Conservation (phyloP, 2,888 invertebrate species). For the Mesochorus sp. region DNA sequence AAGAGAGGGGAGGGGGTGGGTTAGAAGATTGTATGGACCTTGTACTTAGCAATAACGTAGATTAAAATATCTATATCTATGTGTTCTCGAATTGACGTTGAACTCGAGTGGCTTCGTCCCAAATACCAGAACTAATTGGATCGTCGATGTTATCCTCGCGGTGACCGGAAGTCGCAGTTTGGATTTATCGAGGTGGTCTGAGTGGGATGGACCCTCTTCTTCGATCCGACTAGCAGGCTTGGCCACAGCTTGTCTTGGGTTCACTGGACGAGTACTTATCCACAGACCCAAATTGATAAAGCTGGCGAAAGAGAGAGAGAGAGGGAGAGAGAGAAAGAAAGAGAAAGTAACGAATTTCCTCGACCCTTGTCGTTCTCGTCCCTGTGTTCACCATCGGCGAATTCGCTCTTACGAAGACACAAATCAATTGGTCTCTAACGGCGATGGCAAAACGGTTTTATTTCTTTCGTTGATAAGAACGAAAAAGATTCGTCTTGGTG, state of each 20-base stretch:
- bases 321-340: not conserved
- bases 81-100: not conserved
- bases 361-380: conserved; percentile 9
- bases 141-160: conserved; percentile 52
- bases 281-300: conserved; percentile 3
- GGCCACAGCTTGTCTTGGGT: conserved; percentile 49
- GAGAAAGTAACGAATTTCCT: conserved; percentile 26
- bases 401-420: conserved; percentile 41
- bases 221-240: conserved; percentile 24
- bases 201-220: conserved; percentile 10
- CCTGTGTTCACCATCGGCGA: conserved; percentile 31
- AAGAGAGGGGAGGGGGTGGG: too few relatives aligned
- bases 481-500: not conserved
- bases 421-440: conserved; percentile 44
- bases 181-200: conserved; percentile 55
- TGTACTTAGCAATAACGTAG: too few relatives aligned
- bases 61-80: not conserved
- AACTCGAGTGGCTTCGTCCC: conserved; percentile 20
- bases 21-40: too few relatives aligned
- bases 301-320: conserved; percentile 2
- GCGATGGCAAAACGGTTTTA: not conserved
- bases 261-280: conserved; percentile 50
- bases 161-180: conserved; percentile 53
- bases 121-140: conserved; percentile 55
- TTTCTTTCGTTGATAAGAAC: not conserved